Evolutionary conservation across 2,797 vertebrate species (phyloP).

Genomic region (Huso huso): DNA sequence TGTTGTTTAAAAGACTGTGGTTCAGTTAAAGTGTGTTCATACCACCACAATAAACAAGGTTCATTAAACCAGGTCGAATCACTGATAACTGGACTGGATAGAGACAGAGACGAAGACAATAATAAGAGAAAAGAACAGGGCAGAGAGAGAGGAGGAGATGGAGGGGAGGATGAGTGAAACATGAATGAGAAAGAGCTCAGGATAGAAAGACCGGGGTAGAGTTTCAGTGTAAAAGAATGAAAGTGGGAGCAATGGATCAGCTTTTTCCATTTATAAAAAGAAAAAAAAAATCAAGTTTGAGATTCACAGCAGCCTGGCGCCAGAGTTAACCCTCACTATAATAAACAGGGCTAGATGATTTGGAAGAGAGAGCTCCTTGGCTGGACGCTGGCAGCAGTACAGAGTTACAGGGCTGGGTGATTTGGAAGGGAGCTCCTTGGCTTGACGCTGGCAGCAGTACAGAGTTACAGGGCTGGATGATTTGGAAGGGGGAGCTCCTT

Average conservation of each 20-base stretch:
- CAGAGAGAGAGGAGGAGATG: constrained; percentile 22
- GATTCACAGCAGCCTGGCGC: constrained; percentile 51
- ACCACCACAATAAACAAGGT: no score
- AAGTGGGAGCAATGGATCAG: constrained; percentile 32
- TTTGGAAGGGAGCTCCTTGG: constrained; percentile 32
- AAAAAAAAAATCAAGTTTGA: constrained; percentile 45
- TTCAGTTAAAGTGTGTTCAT: no score
- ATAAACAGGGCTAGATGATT: constrained; percentile 52
- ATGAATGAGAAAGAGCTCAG: not conserved
- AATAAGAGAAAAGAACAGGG: constrained; percentile 30
- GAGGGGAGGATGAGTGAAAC: constrained; percentile 19
- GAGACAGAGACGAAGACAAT: constrained; percentile 19
- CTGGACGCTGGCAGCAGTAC: no score
- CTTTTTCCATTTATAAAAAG: constrained; percentile 49
- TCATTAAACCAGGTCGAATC: not conserved
- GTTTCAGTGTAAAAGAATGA: constrained; percentile 39
- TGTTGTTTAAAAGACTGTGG: not conserved
- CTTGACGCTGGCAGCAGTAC: constrained; percentile 27
- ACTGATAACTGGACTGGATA: constrained; percentile 16
- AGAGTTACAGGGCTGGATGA: constrained; percentile 53
- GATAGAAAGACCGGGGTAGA: constrained; percentile 21
- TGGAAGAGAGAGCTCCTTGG: no score
- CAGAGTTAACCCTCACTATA: constrained; percentile 52
- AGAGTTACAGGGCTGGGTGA: no score
- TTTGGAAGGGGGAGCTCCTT: constrained; percentile 38